A percentile compares a stretch with the other conserved stretches of the same genome.
phyloP scores from a whole-genome alignment of 1,140 invertebrate species.

The Macrotrachela quadricornifera region DNA sequence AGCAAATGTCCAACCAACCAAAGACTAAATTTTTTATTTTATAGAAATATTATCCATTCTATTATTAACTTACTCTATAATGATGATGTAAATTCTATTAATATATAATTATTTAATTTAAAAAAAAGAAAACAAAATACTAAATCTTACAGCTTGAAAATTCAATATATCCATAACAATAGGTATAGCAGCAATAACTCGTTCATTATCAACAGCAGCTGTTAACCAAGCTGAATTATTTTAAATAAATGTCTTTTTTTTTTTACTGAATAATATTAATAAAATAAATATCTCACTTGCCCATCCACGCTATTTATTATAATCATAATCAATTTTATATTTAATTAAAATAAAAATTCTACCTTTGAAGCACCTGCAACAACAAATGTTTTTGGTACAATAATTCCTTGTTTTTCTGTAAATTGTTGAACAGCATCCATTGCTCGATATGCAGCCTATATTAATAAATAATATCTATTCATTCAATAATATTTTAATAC shows the following conservation, averaged over 20 bases:
- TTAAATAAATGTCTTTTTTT: slow-evolving; percentile 9
- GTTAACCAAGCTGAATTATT: slow-evolving; percentile 3
- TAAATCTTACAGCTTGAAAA: slow-evolving; percentile 15
- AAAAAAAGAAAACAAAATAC: background rate
- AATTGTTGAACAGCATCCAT: slow-evolving; percentile 1
- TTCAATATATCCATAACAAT: slow-evolving; percentile 23
- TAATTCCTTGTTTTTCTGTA: background rate
- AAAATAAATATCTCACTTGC: background rate
- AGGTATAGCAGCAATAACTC: slow-evolving; percentile 19
- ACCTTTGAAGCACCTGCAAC: slow-evolving; percentile 4
- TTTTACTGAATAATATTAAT: too few relatives aligned
- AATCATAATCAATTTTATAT: background rate
- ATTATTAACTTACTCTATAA: slow-evolving; percentile 11
- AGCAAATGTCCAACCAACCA: slow-evolving; percentile 7
- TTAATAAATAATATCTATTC: background rate
- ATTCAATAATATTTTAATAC: slow-evolving; percentile 4
- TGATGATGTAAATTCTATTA: slow-evolving; percentile 20
- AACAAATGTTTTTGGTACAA: background rate
- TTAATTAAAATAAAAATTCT: background rate
- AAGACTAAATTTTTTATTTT: background rate
- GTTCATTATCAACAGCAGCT: slow-evolving; percentile 7
- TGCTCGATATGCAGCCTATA: background rate
- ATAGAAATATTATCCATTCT: background rate
- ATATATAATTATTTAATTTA: background rate
- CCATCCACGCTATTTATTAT: background rate